Evolutionary conservation across 2,113 vertebrate genomes (phyloP).

Genomic region (Micromys minutus): DNA sequence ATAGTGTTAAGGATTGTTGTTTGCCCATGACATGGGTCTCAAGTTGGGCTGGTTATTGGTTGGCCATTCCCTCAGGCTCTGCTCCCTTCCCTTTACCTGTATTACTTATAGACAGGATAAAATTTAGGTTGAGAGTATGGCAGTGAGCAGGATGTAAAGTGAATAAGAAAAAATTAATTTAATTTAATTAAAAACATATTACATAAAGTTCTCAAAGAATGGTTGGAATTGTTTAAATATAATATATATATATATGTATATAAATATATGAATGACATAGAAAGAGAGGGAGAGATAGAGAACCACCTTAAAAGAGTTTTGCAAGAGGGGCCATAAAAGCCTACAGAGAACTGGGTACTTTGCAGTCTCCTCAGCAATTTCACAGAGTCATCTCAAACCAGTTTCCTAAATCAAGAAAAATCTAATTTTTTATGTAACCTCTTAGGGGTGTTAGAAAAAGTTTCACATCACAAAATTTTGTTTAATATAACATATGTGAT

Average conservation of each 20-base stretch:
- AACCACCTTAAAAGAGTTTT: neutral
- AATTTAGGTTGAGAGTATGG: too few relatives aligned
- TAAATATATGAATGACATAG: neutral
- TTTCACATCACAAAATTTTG: neutral
- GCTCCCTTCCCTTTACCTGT: too few relatives aligned
- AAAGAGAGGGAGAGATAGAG: rapidly evolving
- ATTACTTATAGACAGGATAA: too few relatives aligned
- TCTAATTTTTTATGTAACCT: neutral
- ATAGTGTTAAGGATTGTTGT: too few relatives aligned
- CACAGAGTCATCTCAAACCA: too few relatives aligned
- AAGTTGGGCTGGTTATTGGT: too few relatives aligned
- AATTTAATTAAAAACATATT: neutral
- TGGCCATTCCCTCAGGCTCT: too few relatives aligned
- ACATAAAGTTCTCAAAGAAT: neutral
- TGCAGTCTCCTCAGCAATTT: neutral
- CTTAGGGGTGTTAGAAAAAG: neutral
- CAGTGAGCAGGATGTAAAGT: too few relatives aligned
- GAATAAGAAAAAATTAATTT: too few relatives aligned
- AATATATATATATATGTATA: too few relatives aligned
- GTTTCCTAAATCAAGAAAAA: neutral
- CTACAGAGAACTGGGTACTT: neutral
- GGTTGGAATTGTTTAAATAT: neutral
- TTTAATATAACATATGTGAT: neutral
- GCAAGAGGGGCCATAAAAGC: neutral
- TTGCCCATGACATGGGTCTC: too few relatives aligned